Conservation (phyloP, 2,797 vertebrate species). For the Naso thynnoides region DNA sequence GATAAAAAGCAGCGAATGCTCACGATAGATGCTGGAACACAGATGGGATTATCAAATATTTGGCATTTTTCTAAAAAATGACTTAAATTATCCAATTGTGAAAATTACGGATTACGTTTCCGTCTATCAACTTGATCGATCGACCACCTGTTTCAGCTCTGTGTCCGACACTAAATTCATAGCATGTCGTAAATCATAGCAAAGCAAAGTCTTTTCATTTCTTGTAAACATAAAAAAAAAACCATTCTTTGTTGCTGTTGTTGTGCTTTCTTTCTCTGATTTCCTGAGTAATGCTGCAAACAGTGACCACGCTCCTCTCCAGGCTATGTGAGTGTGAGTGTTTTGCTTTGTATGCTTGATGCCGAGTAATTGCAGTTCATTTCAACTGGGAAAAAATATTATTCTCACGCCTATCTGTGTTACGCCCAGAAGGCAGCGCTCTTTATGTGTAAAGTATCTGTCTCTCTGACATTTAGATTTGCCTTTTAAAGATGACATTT, state of each 20-base stretch:
- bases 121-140: neutral
- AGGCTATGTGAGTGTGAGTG: constrained; percentile 58
- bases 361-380: constrained; percentile 78
- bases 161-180: neutral
- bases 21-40: constrained; percentile 5
- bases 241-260: constrained; percentile 13
- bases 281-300: constrained; percentile 62
- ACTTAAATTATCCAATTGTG: neutral
- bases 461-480: constrained; percentile 84
- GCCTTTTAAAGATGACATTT: constrained; percentile 83
- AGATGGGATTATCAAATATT: neutral
- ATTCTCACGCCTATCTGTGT: constrained; percentile 71
- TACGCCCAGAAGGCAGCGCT: constrained; percentile 78
- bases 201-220: neutral
- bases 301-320: constrained; percentile 61
- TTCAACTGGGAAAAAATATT: constrained; percentile 75
- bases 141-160: neutral
- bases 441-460: constrained; percentile 77
- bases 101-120: neutral
- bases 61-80: neutral
- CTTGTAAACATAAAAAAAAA: constrained; percentile 25
- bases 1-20: neutral
- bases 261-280: constrained; percentile 33
- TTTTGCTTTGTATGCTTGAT: constrained; percentile 63
- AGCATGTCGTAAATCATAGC: constrained; percentile 6